Percentiles rank a stretch among this genome's conserved stretches.
Evolutionary conservation across 1,140 invertebrate species (phyloP).

Genomic region (Drosophila truncata): DNA sequence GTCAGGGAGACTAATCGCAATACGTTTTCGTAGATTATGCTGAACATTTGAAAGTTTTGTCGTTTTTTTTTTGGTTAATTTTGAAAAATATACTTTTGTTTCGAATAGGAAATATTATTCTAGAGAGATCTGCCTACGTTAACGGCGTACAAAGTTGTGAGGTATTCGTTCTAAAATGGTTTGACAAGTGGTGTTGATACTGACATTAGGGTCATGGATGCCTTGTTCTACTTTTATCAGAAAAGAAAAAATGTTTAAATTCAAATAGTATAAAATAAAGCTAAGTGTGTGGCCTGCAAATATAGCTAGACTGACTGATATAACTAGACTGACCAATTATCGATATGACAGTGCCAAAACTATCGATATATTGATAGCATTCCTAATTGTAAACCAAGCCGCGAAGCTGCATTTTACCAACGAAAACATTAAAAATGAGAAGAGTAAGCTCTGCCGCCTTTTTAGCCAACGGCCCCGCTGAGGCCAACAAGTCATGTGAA

Average conservation of each 20-base stretch:
- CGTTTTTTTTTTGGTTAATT: background rate
- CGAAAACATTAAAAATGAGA: background rate
- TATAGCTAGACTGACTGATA: background rate
- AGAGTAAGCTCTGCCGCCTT: background rate
- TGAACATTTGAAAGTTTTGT: background rate
- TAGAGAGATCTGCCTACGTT: background rate
- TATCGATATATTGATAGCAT: background rate
- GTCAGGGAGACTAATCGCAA: constrained; percentile 36
- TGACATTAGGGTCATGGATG: background rate
- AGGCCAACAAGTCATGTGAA: constrained; percentile 15
- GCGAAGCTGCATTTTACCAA: background rate
- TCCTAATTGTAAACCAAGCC: background rate
- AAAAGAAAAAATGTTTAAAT: too few relatives aligned
- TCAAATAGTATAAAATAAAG: background rate
- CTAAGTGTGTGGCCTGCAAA: background rate
- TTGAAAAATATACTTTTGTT: constrained; percentile 8
- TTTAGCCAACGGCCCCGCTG: background rate
- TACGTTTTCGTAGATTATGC: constrained; percentile 15
- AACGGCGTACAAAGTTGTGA: constrained; percentile 2
- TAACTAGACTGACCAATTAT: background rate
- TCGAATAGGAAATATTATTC: background rate
- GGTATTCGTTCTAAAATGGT: background rate
- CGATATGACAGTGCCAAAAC: background rate
- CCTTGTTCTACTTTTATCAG: background rate
- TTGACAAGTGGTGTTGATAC: too few relatives aligned